Base-by-base conservation (phyloP, 2,797 vertebrate genomes). In the Pantherophis vulpinus region DNA sequence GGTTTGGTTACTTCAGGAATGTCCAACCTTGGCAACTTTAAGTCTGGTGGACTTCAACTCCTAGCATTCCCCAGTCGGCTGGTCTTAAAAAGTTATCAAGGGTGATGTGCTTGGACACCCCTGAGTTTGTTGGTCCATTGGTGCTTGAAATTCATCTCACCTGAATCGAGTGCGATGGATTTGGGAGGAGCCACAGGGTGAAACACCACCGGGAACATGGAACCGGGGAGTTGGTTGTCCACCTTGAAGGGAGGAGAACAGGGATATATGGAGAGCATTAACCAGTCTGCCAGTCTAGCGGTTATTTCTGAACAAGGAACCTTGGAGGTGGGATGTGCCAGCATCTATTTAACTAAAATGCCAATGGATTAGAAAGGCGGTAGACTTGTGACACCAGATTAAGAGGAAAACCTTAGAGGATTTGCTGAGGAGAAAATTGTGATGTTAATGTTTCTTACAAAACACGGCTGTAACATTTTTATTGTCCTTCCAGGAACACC, bases 161-260 rank as follows among this genome's bases (percentile, higher is more conserved):
- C 99, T 97, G 99, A 98, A 97, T 99, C 99, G 96, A 99, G 97
- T 95, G 98, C 99, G 93, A 99, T 98, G 0, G 99, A 99, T 95
- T 99, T 99, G 10, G 99, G 99, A 96, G 99, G 99, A 83, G 98
- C 97, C 51, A 99, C 99, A 0, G 99, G 99, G 93, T 99, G 98
- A 97, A 99, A 99, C 4, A 98, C 98, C 61, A 99, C 98, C 93
- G 99, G 99, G 95, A 99, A 99, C 96, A 99, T 98, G 0, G 99
- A 98, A 51, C 99, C 99, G 9, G 98, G 98, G 87, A 99, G 97
- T 54, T 99, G 99, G 97, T 99, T 99, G 97, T 99, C 99, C 94
- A 99, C 98, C 99, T 99, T 91, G 83, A 93, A 95, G 92, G 79
- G 10, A 8, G 87, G 89, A 55, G 55, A 58, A 91, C 12, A 86